Evolutionary conservation across 2,113 vertebrate genomes (phyloP).

Genomic region (Amphiprion percula): DNA sequence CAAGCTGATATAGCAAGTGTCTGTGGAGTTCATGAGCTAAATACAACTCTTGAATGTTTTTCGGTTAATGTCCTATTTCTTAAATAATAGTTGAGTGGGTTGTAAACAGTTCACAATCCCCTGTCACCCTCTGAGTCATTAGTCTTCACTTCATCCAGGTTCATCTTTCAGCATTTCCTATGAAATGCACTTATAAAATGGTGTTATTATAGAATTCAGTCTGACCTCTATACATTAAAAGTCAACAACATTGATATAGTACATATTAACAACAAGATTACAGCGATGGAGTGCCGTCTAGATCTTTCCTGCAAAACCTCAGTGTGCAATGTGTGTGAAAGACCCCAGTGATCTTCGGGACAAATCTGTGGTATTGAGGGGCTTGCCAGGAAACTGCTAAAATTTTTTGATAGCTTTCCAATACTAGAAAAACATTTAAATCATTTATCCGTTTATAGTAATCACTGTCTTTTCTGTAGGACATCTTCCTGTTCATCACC

Average conservation of each 20-base stretch:
- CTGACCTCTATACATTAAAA: neutral
- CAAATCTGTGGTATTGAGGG: no score
- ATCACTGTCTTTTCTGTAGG: constrained; percentile 81
- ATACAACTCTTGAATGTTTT: no score
- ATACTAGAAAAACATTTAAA: neutral
- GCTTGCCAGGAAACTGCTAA: no score
- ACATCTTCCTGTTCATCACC: constrained; percentile 99
- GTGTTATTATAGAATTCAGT: neutral
- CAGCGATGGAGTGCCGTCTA: neutral
- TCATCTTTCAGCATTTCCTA: neutral
- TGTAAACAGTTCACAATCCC: neutral
- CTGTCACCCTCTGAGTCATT: neutral
- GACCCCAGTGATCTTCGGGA: no score
- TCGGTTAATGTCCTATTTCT: no score
- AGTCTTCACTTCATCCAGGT: neutral
- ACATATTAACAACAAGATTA: neutral
- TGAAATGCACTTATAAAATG: neutral
- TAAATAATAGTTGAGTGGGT: neutral
- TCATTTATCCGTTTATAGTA: neutral
- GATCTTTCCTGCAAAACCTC: no score
- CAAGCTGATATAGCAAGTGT: neutral
- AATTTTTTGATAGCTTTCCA: no score
- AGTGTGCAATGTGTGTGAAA: no score
- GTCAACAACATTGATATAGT: neutral
- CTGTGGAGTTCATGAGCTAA: no score